Conservation (phyloP, 2,888 invertebrate genomes). For the Omphaloscelis lunosa region DNA sequence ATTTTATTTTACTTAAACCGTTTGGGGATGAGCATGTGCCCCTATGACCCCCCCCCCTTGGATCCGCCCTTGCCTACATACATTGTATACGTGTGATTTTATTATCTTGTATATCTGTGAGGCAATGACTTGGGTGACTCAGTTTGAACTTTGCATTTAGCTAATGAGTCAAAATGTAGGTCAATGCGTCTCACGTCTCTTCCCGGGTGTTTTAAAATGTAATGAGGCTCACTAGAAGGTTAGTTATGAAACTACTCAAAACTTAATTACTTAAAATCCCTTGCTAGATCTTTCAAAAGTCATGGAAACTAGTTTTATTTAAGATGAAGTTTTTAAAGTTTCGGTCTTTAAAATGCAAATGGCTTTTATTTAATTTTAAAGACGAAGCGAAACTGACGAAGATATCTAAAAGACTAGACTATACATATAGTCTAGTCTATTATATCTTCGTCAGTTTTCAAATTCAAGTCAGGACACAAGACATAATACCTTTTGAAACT, state of each 20-base stretch:
- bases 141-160: slow-evolving; percentile 48
- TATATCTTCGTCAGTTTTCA: too few species aligned
- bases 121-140: slow-evolving; percentile 3
- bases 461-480: too few species aligned
- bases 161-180: slow-evolving; percentile 60
- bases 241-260: slow-evolving; percentile 61
- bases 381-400: too few species aligned
- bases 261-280: slow-evolving; percentile 48
- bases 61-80: too few species aligned
- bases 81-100: neutral
- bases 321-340: slow-evolving; percentile 14
- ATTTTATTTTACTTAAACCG: too few species aligned
- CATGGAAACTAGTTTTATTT: slow-evolving; percentile 22
- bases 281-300: slow-evolving; percentile 41
- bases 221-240: slow-evolving; percentile 42
- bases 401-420: too few species aligned
- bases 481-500: too few species aligned
- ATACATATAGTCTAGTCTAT: too few species aligned
- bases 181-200: slow-evolving; percentile 47
- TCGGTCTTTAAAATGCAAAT: slow-evolving; percentile 2
- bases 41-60: too few species aligned
- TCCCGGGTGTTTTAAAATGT: slow-evolving; percentile 46
- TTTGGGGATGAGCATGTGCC: too few species aligned
- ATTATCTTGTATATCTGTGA: neutral
- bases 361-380: too few species aligned